Evolutionary conservation across 2,113 vertebrate species (phyloP), one percentile per base, ranked within the genome.

Genomic region (Lasiurus cinereus): DNA sequence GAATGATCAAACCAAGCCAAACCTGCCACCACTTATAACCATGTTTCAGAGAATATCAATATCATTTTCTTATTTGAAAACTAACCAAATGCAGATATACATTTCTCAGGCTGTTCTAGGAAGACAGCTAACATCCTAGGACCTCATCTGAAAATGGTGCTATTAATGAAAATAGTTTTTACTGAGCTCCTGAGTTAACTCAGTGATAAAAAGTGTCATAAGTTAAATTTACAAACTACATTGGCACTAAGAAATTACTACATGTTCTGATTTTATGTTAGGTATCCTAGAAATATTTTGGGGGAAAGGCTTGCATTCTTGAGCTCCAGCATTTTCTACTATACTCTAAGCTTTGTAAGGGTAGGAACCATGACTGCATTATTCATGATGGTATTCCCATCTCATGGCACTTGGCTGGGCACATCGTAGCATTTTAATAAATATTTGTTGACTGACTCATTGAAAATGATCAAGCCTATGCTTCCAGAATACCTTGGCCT

Each of bases 221-320:
- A 83, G 15, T 78, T 83, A 93, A 90, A 74, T 21, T 73, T 96
- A 46, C 1, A 29, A 36, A 85, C 52, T 69, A 52, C 19, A 80
- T 50, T 27, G 31, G 13, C 6, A 6, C 39, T 62, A 29, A 85
- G n/a, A 86, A 27, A 16, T 90, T 50, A 5, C 54, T 22, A 13
- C 8, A 2, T 16, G 10, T 8, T 59, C 43, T 9, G 15, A 36
- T 78, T 92, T 93, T 64, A 13, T 66, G 36, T 77, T 59, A 6
- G 13, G 21, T 56, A 69, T 90, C 39, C 19, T 52, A 15, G 70
- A 46, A 50, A 19, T 22, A 67, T 74, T 84, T 82, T 92, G 77
- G 48, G 77, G 48, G 15, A 93, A 56, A 74, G 14, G 11, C 21
- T 66, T 64, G 16, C n/a, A 36, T 46, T 52, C 36, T 59, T 43